Evolutionary conservation across 2,888 invertebrate genomes (phyloP), one percentile per base, ranked within the genome.

Genomic region (Parnassius apollo): DNA sequence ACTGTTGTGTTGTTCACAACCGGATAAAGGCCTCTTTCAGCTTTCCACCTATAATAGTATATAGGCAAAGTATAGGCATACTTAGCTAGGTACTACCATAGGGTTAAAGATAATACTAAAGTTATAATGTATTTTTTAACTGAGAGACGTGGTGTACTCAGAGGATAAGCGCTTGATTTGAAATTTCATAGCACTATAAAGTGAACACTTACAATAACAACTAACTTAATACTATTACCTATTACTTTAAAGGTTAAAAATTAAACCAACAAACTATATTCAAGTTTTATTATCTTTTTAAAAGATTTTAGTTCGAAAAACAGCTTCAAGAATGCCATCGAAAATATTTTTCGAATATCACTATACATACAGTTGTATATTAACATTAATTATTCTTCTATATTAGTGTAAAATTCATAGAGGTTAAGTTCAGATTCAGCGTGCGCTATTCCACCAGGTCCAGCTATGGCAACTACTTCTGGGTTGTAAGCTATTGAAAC

Each of bases 401-500:
- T 57, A 42, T 52, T 42, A 9, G 67, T 69, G 64, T 77, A 71
- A 71, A 77, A 85, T 75, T 90, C 89, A 61, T 93, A 93, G 65
- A 94, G 75, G 73, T 94, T 93, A 66, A 96, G 92, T 79, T 95
- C 95, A 61, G 96, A 95, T 75, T 95, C 93, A 0, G 96, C 96
- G 75, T 95, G 95, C 0, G 96, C 96, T 57, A 94, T 93, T 9
- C 96, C 96, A 4, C 95, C 95, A 45, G 95, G 95, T 8, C 96
- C 96, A 2, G 93, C 95, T 4, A 96, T 92, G 2, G 96, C 96
- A 0, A 95, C 93, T 0, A 95, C 94, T 65, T 93, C 91, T 2
- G 96, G 96, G 67, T 93, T 92, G 75, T 95, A 95, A 22, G 93
- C 82, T 55, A 96, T 93, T 65, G 94, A 93, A 0, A 94, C 94